Conservation (phyloP, 1,140 invertebrate species). For the Trinorchestia longiramus region DNA sequence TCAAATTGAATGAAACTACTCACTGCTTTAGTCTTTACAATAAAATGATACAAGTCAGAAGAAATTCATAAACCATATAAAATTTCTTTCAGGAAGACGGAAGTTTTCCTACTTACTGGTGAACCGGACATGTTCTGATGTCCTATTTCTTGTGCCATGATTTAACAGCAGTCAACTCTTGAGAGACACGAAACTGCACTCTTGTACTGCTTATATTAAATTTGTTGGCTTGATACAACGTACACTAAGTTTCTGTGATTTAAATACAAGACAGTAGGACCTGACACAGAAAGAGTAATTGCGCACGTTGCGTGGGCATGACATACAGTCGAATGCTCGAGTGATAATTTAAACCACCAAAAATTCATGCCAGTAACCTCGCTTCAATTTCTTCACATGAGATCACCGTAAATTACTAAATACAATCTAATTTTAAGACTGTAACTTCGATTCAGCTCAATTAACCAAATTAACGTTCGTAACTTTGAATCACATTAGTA, state of each 20-base stretch:
- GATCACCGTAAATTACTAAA: background rate
- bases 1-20: background rate
- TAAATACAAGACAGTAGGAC: background rate
- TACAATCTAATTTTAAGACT: background rate
- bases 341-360: background rate
- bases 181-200: background rate
- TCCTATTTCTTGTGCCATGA: background rate
- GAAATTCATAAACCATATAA: background rate
- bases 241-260: background rate
- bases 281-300: background rate
- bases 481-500: too few relatives aligned
- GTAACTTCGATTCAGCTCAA: background rate
- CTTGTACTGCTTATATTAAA: background rate
- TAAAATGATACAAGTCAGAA: background rate
- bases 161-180: background rate
- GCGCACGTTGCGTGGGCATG: background rate
- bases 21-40: background rate
- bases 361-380: background rate
- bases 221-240: background rate
- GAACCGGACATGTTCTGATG: background rate
- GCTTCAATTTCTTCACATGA: background rate
- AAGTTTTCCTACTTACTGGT: background rate
- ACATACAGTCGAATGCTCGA: background rate
- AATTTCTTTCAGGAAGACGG: background rate
- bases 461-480: too few relatives aligned